phyloP scores from a whole-genome alignment of 1,140 invertebrate species.

The Bombus affinis region DNA sequence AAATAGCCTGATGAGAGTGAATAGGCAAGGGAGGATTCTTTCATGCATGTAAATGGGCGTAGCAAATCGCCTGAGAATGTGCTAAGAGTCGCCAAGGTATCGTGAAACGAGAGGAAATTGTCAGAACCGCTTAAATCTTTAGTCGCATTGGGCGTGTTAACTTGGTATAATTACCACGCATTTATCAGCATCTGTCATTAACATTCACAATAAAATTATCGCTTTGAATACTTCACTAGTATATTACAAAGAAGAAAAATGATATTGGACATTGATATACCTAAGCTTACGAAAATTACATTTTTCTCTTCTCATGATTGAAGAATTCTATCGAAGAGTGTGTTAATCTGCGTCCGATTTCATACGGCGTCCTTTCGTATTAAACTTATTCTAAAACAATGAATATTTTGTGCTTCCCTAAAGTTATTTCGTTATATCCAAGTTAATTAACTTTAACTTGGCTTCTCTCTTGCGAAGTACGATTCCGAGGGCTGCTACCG shows the following conservation, averaged over 20 bases:
- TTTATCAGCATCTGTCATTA: not conserved
- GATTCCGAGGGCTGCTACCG: not conserved
- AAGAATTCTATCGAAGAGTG: not conserved
- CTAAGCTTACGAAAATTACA: not conserved
- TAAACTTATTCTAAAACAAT: not conserved
- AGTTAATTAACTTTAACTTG: slow-evolving; percentile 13
- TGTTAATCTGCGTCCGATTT: not conserved
- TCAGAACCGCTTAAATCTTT: not conserved
- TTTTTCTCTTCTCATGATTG: not conserved
- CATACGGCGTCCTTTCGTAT: too few species aligned
- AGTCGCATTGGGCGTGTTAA: not conserved
- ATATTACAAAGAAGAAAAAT: not conserved
- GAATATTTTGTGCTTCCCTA: not conserved
- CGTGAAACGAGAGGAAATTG: not conserved
- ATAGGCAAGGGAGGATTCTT: not conserved
- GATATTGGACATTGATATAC: not conserved
- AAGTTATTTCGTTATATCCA: not conserved
- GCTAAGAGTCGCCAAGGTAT: not conserved
- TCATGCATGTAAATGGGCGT: not conserved
- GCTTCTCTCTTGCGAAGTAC: not conserved
- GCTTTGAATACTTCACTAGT: too few species aligned
- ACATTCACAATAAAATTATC: too few species aligned
- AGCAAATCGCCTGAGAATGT: not conserved
- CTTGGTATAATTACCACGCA: not conserved
- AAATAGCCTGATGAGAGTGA: not conserved